Conservation (phyloP, 1,140 invertebrate species). For the Drosophila repleta region DNA sequence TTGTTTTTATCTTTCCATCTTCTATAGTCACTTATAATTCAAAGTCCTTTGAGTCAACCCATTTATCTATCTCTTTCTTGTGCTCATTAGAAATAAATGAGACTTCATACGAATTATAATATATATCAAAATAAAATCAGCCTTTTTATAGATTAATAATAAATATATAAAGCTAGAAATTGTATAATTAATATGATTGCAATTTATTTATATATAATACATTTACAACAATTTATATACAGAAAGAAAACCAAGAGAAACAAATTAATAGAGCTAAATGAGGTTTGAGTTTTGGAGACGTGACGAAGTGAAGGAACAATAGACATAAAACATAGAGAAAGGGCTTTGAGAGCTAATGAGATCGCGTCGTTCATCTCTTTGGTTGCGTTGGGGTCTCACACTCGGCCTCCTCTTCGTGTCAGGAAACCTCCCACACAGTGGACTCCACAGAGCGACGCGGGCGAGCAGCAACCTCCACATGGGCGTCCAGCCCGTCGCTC, state of each 20-base stretch:
- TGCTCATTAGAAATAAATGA: no score
- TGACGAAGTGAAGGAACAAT: no score
- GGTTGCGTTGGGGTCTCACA: constrained; percentile 33
- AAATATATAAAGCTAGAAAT: neutral
- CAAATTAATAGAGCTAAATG: neutral
- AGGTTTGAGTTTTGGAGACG: neutral
- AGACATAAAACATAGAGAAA: neutral
- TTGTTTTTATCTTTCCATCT: no score
- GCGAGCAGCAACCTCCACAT: constrained; percentile 87
- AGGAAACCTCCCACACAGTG: constrained; percentile 83
- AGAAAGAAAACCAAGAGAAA: neutral
- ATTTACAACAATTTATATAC: neutral
- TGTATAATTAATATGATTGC: neutral
- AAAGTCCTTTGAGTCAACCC: no score
- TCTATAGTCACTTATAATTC: no score
- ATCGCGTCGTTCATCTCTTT: constrained; percentile 37
- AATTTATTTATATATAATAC: constrained; percentile 14
- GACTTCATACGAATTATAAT: no score
- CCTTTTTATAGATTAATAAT: no score
- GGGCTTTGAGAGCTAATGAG: neutral
- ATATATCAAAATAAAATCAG: no score
- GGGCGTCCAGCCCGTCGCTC: constrained; percentile 90
- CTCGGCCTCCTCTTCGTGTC: constrained; percentile 78
- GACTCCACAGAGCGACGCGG: constrained; percentile 83
- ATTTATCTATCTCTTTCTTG: no score